Evolutionary conservation across 2,797 vertebrate species (phyloP).

Genomic region (Artibeus lituratus): DNA sequence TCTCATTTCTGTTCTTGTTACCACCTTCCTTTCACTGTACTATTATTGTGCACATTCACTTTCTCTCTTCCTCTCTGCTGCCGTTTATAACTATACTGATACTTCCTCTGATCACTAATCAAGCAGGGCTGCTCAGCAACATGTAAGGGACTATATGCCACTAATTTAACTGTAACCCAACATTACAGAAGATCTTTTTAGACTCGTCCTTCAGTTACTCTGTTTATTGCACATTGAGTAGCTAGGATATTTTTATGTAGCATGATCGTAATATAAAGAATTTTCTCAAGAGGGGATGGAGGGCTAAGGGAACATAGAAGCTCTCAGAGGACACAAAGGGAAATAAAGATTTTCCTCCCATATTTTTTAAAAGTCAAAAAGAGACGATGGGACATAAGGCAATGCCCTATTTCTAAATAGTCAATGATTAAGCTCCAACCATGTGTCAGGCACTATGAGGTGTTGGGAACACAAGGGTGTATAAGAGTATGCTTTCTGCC

Average conservation of each 20-base stretch:
- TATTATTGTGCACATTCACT: background rate
- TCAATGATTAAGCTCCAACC: background rate
- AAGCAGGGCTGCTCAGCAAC: background rate
- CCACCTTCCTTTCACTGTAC: background rate
- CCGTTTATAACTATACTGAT: background rate
- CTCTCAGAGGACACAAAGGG: background rate
- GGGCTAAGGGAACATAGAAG: background rate
- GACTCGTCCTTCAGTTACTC: background rate
- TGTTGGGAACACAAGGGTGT: background rate
- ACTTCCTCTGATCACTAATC: background rate
- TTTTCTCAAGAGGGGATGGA: background rate
- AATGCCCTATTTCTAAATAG: background rate
- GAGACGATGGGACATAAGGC: background rate
- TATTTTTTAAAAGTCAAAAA: background rate
- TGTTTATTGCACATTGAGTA: background rate
- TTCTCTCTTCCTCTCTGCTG: background rate
- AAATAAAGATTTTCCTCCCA: background rate
- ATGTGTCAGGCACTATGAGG: background rate
- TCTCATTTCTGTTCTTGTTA: background rate
- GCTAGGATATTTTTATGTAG: background rate
- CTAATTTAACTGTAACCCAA: background rate
- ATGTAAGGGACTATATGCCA: background rate
- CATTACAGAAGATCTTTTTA: background rate
- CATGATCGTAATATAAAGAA: background rate
- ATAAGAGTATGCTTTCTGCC: background rate